Base-by-base conservation (phyloP, 2,797 vertebrate species). In the Manis javanica region DNA sequence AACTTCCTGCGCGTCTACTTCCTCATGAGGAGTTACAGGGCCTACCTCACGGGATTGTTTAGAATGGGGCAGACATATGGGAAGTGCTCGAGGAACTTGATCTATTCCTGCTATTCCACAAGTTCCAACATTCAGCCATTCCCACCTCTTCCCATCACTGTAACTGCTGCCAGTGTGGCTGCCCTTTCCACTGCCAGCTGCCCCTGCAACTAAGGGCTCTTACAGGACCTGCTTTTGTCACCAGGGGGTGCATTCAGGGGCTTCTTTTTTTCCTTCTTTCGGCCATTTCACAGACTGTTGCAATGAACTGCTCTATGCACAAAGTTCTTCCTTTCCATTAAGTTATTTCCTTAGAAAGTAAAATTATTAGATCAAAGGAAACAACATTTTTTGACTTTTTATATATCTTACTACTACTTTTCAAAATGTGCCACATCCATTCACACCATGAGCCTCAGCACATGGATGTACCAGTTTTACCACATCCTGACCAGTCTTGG, bases 81-180 rank as follows among this genome's bases (percentile, higher is more conserved):
- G 14, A 26, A 63, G 37, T 51, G 53, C 11, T 16, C 46, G 12
- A 0, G 42, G 53, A 77, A 11, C 9, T 12, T 61, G 8, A 26
- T 3, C 59, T 68, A 3, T 15, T 21, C 1, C 34, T 26, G 11
- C 14, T 24, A 26, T 21, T 31, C 8, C n/a, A 7, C 59, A 49
- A 24, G 19, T 18, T 39, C n/a, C 59, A 19, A 1, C 15, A 19
- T 21, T 19, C 82, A 46, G 10, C 14, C 71, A 14, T 6, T 46
- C 59, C 34, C 59, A 59, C 11, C 51, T 51, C 83, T 71, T 24
- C 12, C 83, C 16, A 0, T 61, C 29, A 37, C 19, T 10, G 10
- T 1, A 16, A 72, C 57, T 26, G 2, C 59, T 57, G 34, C 26
- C 39, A 0, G 4, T 7, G 24, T 0, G 0, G 46, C 31, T n/a